Base-by-base conservation (phyloP, 2,113 vertebrate species). In the Lophius piscatorius region DNA sequence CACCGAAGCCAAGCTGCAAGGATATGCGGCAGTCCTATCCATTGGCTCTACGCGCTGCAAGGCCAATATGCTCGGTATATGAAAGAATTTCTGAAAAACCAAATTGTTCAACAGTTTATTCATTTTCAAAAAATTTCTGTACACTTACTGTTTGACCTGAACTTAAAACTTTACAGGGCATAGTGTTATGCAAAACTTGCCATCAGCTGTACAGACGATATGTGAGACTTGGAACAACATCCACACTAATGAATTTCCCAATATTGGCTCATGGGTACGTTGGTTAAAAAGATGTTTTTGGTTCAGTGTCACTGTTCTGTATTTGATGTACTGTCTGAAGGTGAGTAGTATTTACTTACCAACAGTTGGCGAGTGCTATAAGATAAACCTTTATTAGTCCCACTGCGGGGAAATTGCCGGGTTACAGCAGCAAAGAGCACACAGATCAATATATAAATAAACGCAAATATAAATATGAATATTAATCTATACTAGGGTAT, bases 181-280 rank as follows among this genome's bases (percentile, higher is more conserved):
- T 1, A 38, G 88, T 0, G 90, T 98, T 18, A 93, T 98, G 81
- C 97, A 97, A 91, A 98, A 96, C 80, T 83, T 99, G 6, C 97
- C 97, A 0, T 92, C 94, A 0, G 90, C 93, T 4, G 94, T 98
- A 16, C 97, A 98, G 86, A 84, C 93, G 2, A 74, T 96, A 20
- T 98, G 96, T 58, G 97, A 99, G 33, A 95, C 94, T 0, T 98
- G 97, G 97, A 98, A 95, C 85, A 93, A 86, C 81, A 94, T 99
- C 76, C 93, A 94, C 65, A 98, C 97, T 65, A 99, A 94, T n/a
- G 96, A 98, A 69, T 99, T 99, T 67, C 97, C 97, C 34, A 98
- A 96, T 84, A 94, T 98, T 4, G 97, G 97, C 33, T 98, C 97
- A 0, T 99, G 97, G 97, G 97, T 99, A 90, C 60, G 94, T 31